Conservation (phyloP, 2,113 vertebrate species). For the Forbesichthys papilliferus region DNA sequence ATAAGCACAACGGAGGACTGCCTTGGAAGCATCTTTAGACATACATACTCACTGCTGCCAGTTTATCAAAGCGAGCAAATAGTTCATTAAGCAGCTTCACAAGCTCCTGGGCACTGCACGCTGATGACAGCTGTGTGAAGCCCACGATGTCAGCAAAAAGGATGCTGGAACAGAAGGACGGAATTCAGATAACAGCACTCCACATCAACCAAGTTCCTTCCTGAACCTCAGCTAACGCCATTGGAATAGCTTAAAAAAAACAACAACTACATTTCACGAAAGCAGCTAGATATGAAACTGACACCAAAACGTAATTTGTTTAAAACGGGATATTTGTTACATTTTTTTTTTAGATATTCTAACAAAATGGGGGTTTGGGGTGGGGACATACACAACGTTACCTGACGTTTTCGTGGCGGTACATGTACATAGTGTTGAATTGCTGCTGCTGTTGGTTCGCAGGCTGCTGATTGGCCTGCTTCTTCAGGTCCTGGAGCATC, state of each 20-base stretch:
- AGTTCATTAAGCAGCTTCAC: conserved; percentile 95
- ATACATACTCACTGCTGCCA: conserved; percentile 84
- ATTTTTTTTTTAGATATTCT: no score
- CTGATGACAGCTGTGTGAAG: conserved; percentile 93
- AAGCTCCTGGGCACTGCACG: conserved; percentile 91
- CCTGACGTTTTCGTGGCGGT: conserved; percentile 97
- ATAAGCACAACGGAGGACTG: not conserved
- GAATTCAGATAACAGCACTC: not conserved
- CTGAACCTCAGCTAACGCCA: no score
- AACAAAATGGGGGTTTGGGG: no score
- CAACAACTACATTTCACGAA: no score
- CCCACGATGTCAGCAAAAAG: conserved; percentile 96
- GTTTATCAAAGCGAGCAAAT: conserved; percentile 92
- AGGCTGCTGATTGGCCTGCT: conserved; percentile 82
- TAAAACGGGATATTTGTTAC: no score
- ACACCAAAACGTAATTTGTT: no score
- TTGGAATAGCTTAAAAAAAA: no score
- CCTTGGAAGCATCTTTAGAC: not conserved
- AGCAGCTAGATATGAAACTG: not conserved
- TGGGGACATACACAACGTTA: conserved; percentile 42
- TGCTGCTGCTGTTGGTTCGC: conserved; percentile 90
- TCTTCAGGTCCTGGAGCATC: conserved; percentile 97
- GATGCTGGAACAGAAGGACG: conserved; percentile 77
- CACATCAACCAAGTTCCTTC: not conserved
- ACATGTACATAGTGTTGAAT: conserved; percentile 99